Base-by-base conservation (phyloP, 2,797 vertebrate species). In the Cryptoprocta ferox region DNA sequence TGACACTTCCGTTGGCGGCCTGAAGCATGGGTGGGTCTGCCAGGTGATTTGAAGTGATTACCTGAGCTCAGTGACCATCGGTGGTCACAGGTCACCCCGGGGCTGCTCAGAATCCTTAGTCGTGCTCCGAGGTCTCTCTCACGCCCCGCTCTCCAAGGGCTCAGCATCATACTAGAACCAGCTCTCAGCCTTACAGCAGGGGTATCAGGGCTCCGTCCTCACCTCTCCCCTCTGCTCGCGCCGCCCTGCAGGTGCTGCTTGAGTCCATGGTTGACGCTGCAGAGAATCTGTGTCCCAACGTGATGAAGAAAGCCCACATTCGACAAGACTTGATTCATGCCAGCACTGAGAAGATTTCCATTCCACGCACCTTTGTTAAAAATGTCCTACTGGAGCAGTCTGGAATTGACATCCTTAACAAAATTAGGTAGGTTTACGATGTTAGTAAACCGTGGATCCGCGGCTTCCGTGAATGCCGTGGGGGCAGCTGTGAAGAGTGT, bases 361-460 rank as follows among this genome's bases (percentile, higher is more conserved):
- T 99, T 63, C 99, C 99, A 45, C 99, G 99, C 12, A 99, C 99
- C 92, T 99, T 99, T 95, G 99, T 99, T 95, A 99, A 99, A 98
- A 99, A 99, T 97, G 99, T 99, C 45, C 99, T 99, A 39, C 98
- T 99, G 98, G 99, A 99, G 98, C 99, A 99, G 97, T 99, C 99
- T 89, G 99, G 99, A 76, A 98, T 99, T 56, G 99, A 99, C 98
- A 99, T 99, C 93, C 99, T 99, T 98, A 99, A 99, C 98, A 99
- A 99, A 99, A 99, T 99, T 97, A 99, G 99, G 99, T 99, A 96
- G 70, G 97, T 98, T 21, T 24, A 4, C 45, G 76, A 12, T 13
- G 16, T 83, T 53, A 28, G 18, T 56, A 89, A 68, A 21, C 42
- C 4, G 4, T n/a, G 50, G 84, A 1, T 48, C 15, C 75, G 35